Evolutionary conservation across 2,888 invertebrate species (phyloP).

Genomic region (Stictocephala bisonia): DNA sequence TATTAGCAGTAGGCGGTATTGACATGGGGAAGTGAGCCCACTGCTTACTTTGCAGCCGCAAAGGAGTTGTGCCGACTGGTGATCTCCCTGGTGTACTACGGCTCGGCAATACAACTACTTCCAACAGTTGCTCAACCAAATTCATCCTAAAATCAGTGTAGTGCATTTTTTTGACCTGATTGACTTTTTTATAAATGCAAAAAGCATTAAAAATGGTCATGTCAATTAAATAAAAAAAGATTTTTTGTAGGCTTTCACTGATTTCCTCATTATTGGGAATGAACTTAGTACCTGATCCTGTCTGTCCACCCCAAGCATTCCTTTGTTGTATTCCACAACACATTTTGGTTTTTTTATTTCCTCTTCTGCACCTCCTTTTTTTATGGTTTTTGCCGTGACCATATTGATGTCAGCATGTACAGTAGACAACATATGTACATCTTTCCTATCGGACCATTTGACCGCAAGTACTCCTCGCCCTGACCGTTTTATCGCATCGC

Average conservation of each 20-base stretch:
- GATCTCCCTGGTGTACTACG: slow-evolving; percentile 15
- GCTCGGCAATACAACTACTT: neutral
- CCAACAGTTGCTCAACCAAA: slow-evolving; percentile 30
- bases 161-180: slow-evolving; percentile 22
- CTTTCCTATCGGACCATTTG: slow-evolving; percentile 34
- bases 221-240: slow-evolving; percentile 39
- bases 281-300: slow-evolving; percentile 40
- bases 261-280: slow-evolving; percentile 28
- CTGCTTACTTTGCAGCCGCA: slow-evolving; percentile 41
- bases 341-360: slow-evolving; percentile 32
- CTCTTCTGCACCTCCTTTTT: slow-evolving; percentile 7
- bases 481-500: slow-evolving; percentile 22
- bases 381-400: slow-evolving; percentile 10
- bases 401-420: slow-evolving; percentile 27
- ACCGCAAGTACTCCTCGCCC: slow-evolving; percentile 8
- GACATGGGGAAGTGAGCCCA: slow-evolving; percentile 44
- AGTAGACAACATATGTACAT: slow-evolving; percentile 30
- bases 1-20: slow-evolving; percentile 29
- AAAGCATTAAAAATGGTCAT: slow-evolving; percentile 37
- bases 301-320: slow-evolving; percentile 30
- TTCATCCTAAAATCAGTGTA: slow-evolving; percentile 25
- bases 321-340: slow-evolving; percentile 34
- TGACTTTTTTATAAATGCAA: slow-evolving; percentile 20
- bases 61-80: neutral
- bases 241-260: slow-evolving; percentile 29